A percentile compares a stretch with the other conserved stretches of the same genome.
These are phyloP conservation scores for Chymomyza costata DNA, from an alignment of 1,140 invertebrate species.

Conservation along the genomic window DNA sequence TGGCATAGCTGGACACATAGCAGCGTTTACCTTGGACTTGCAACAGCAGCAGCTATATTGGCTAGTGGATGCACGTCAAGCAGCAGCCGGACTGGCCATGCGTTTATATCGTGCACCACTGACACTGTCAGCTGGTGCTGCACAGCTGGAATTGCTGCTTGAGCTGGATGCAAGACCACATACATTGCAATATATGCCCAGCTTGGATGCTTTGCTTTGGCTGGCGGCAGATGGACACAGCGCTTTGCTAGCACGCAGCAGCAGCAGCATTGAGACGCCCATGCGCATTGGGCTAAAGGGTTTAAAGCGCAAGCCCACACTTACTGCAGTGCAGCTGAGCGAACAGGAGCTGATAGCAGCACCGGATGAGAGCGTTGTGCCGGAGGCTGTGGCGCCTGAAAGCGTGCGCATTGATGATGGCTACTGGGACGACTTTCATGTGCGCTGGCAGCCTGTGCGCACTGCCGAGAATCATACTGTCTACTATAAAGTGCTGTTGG, in stretches of 20 bases:
- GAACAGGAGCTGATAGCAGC: not conserved
- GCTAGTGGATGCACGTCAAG: slow-evolving; percentile 81
- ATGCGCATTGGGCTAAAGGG: slow-evolving; percentile 7
- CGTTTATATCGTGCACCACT: slow-evolving; percentile 31
- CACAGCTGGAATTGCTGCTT: slow-evolving; percentile 8
- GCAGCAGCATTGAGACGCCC: not conserved
- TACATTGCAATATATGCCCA: slow-evolving; percentile 27
- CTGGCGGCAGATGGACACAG: slow-evolving; percentile 11
- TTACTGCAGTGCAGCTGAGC: slow-evolving; percentile 28
- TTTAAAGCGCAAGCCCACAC: not conserved
- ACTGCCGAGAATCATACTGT: slow-evolving; percentile 88
- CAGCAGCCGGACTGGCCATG: slow-evolving; percentile 80
- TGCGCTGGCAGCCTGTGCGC: slow-evolving; percentile 85
- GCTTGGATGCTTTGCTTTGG: slow-evolving; percentile 37
- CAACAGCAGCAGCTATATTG: slow-evolving; percentile 85
- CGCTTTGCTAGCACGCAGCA: not conserved
- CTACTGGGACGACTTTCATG: slow-evolving; percentile 84
- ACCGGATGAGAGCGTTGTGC: slow-evolving; percentile 78
- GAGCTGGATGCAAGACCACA: slow-evolving; percentile 20
- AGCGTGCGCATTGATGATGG: slow-evolving; percentile 82
- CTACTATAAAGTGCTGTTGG: slow-evolving; percentile 79
- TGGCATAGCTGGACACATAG: slow-evolving; percentile 76
- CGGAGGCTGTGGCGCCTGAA: slow-evolving; percentile 79
- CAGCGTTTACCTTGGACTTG: slow-evolving; percentile 87
- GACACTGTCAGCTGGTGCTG: not conserved